phyloP scores from a whole-genome alignment of 2,888 invertebrate species.

The Steromphala cineraria region DNA sequence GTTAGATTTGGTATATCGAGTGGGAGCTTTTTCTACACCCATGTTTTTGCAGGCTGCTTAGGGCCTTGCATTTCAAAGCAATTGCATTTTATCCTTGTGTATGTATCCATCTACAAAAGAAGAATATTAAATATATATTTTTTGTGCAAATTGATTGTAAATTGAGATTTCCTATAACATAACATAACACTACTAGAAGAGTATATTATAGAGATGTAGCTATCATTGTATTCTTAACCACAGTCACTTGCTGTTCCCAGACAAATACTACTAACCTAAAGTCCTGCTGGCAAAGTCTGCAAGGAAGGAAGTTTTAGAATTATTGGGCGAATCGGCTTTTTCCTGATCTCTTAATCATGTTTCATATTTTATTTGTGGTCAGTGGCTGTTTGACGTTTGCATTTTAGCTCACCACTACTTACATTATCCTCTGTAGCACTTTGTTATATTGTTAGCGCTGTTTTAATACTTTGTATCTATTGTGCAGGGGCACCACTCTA shows the following conservation, averaged over 20 bases:
- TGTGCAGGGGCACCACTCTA: neutral
- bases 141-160: constrained; percentile 12
- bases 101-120: neutral
- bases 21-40: neutral
- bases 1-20: neutral
- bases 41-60: neutral
- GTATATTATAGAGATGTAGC: neutral
- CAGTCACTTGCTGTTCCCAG: neutral
- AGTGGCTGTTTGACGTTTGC: neutral
- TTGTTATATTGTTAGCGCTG: constrained; percentile 1
- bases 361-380: constrained; percentile 9
- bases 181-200: neutral
- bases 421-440: neutral
- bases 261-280: neutral
- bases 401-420: neutral
- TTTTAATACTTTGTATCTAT: neutral
- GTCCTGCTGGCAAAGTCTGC: neutral
- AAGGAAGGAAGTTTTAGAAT: neutral
- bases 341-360: constrained; percentile 14
- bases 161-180: neutral
- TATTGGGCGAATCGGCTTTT: constrained; percentile 12
- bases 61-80: neutral
- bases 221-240: neutral
- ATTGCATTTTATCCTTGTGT: constrained; percentile 6
- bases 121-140: constrained; percentile 13